These are phyloP conservation scores for Clarias fuscus DNA, from an alignment of 2,797 vertebrate species.

Conservation along the genomic window DNA sequence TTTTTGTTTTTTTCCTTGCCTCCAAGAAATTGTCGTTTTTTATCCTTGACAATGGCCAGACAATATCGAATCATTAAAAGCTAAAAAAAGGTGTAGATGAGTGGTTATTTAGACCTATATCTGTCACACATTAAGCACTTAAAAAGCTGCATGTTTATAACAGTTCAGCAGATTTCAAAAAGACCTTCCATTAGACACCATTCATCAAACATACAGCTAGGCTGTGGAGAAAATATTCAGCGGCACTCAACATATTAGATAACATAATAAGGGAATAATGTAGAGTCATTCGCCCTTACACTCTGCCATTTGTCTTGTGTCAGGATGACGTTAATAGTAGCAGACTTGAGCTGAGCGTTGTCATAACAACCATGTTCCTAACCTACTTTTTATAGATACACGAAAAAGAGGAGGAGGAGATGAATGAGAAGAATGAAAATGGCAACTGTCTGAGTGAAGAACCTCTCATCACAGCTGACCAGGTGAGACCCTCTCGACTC, in stretches of 20 bases:
- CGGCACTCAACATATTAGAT: conserved; percentile 26
- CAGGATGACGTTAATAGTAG: conserved; percentile 17
- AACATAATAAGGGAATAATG: conserved; percentile 24
- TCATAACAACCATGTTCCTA: conserved; percentile 24
- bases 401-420: conserved; percentile 91
- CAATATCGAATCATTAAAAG: not conserved
- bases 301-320: conserved; percentile 3
- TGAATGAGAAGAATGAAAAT: conserved; percentile 91
- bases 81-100: not conserved
- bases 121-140: not conserved
- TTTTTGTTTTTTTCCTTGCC: not conserved
- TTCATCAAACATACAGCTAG: not conserved
- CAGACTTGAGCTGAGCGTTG: conserved; percentile 10
- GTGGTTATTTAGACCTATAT: not conserved
- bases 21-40: not conserved
- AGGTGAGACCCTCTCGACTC: conserved; percentile 72
- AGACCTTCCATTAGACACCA: not conserved
- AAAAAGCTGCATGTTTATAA: not conserved
- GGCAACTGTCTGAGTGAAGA: conserved; percentile 86
- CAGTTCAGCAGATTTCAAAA: not conserved
- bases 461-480: conserved; percentile 89
- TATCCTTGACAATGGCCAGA: not conserved
- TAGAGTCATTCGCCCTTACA: conserved; percentile 16
- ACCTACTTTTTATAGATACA: conserved; percentile 74
- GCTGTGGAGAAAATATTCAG: not conserved